Conservation (phyloP, 2,113 vertebrate genomes). For the Malurus elegans region DNA sequence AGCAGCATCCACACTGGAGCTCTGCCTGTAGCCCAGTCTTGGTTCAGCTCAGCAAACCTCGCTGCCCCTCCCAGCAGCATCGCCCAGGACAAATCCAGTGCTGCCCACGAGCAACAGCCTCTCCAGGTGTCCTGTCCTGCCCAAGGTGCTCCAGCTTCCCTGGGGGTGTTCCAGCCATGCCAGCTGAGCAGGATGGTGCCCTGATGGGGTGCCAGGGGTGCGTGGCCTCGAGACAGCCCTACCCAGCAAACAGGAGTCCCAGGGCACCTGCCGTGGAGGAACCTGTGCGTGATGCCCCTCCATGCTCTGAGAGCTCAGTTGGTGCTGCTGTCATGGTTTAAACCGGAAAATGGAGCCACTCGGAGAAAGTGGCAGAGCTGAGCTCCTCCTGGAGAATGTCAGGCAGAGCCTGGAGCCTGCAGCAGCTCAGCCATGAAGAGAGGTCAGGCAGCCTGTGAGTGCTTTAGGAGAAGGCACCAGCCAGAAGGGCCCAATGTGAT, state of each 20-base stretch:
- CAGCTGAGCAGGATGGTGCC: not conserved
- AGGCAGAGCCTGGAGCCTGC: not conserved
- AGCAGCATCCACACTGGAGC: not conserved
- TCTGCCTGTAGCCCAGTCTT: not conserved
- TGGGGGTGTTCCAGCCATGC: not conserved
- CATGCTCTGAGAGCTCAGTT: not conserved
- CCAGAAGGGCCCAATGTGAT: not conserved
- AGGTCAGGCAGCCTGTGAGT: not conserved
- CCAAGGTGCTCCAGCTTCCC: not conserved
- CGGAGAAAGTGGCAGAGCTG: not conserved
- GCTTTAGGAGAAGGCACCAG: not conserved
- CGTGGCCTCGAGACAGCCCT: not conserved
- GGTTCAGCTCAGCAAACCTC: not conserved
- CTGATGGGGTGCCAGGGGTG: not conserved
- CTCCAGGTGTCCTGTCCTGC: not conserved
- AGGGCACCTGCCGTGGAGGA: not conserved
- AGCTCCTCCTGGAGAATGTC: not conserved
- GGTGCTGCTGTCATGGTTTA: not conserved
- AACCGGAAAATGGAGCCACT: not conserved
- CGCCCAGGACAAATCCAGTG: not conserved
- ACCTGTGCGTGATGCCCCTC: not conserved
- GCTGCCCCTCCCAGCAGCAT: not conserved
- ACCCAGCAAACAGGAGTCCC: not conserved
- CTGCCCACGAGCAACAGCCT: not conserved
- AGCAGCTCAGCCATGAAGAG: not conserved